Evolutionary conservation across 2,888 invertebrate genomes (phyloP).

Genomic region (Hypomecis atomaria): DNA sequence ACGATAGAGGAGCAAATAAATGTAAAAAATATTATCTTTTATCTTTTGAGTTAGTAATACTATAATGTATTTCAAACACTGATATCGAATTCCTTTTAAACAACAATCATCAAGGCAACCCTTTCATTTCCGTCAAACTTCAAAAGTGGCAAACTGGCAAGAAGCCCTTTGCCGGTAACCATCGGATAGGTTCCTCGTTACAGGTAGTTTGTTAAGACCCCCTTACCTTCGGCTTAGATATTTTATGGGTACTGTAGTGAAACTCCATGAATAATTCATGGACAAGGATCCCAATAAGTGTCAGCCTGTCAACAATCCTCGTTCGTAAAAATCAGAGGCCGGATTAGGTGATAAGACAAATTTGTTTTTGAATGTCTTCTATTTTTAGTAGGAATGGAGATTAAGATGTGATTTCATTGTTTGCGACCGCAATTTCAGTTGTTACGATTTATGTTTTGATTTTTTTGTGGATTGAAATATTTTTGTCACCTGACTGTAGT

Average conservation of each 20-base stretch:
- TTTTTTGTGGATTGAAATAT: neutral
- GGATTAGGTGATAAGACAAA: constrained; percentile 43
- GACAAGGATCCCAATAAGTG: constrained; percentile 63
- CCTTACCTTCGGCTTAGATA: constrained; percentile 29
- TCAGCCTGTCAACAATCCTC: constrained; percentile 61
- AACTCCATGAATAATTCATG: constrained; percentile 65
- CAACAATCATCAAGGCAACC: constrained; percentile 2
- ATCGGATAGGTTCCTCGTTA: constrained; percentile 18
- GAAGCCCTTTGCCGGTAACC: constrained; percentile 8
- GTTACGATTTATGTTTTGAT: neutral
- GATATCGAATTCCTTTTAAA: neutral
- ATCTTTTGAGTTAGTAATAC: too few relatives aligned
- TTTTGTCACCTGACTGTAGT: too few relatives aligned
- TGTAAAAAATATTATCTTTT: too few relatives aligned
- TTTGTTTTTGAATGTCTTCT: constrained; percentile 26
- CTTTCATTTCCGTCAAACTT: constrained; percentile 9
- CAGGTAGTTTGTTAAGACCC: constrained; percentile 26
- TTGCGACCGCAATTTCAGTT: too few relatives aligned
- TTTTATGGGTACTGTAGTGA: constrained; percentile 43
- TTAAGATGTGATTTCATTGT: constrained; percentile 5
- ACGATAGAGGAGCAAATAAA: too few relatives aligned
- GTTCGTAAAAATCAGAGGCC: constrained; percentile 54
- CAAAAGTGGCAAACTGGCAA: constrained; percentile 23
- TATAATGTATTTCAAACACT: too few relatives aligned
- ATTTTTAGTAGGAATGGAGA: constrained; percentile 6